Conservation (phyloP, 2,797 vertebrate genomes). For the Arctocebus calabarensis region DNA sequence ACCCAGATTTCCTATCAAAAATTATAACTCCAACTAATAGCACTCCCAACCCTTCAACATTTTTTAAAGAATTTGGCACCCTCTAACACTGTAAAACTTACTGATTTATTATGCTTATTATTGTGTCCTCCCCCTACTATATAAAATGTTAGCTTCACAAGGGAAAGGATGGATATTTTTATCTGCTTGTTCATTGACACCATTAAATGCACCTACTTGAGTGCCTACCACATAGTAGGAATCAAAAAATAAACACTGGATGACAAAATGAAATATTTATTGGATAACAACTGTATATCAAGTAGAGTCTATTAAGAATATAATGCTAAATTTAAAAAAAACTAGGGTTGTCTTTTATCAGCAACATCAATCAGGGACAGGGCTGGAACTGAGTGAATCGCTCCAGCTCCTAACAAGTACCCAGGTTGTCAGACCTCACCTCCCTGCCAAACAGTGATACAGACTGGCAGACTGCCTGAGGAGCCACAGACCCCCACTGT, state of each 20-base stretch:
- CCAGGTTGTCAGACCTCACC: too few species aligned
- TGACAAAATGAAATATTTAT: neutral
- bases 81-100: neutral
- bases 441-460: too few species aligned
- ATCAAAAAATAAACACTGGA: neutral
- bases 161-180: neutral
- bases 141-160: neutral
- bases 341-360: too few species aligned
- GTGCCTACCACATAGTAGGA: neutral
- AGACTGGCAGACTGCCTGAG: too few species aligned
- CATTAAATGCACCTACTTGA: neutral
- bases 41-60: neutral
- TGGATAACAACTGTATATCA: neutral
- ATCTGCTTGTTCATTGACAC: neutral
- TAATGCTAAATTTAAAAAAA: neutral
- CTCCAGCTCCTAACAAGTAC: too few species aligned
- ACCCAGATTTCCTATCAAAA: neutral
- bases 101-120: neutral
- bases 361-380: too few species aligned
- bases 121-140: neutral
- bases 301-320: neutral
- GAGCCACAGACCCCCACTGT: too few species aligned
- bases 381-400: too few species aligned
- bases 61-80: neutral
- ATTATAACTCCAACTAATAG: neutral